A percentile compares a stretch with the other conserved stretches of the same genome.
These are phyloP conservation scores for Sternarchorhynchus goeldii DNA, from an alignment of 2,797 vertebrate species.

Conservation along the genomic window DNA sequence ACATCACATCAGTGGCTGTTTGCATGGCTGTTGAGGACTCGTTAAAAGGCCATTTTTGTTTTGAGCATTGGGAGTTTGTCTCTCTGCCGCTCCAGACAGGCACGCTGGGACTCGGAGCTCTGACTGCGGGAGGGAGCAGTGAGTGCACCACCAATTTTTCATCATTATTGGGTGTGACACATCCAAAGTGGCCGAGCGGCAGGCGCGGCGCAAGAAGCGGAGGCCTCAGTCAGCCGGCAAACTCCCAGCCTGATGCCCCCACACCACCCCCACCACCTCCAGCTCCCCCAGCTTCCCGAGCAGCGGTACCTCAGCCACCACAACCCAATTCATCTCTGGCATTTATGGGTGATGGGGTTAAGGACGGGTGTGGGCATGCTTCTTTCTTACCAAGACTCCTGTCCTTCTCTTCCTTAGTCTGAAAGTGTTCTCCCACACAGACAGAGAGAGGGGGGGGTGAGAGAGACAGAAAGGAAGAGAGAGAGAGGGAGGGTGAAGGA, in stretches of 20 bases:
- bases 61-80: slow-evolving; percentile 63
- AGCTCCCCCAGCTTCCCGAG: too few species aligned
- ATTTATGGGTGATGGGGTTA: slow-evolving; percentile 57
- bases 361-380: slow-evolving; percentile 52
- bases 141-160: slow-evolving; percentile 84
- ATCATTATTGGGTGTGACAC: slow-evolving; percentile 87
- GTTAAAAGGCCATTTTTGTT: slow-evolving; percentile 75
- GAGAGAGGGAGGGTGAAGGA: neutral
- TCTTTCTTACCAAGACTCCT: too few species aligned
- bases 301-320: slow-evolving; percentile 6
- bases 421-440: too few species aligned
- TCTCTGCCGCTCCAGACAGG: slow-evolving; percentile 73
- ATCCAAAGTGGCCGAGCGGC: slow-evolving; percentile 81
- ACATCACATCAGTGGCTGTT: slow-evolving; percentile 64
- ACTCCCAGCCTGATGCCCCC: slow-evolving; percentile 3
- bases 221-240: slow-evolving; percentile 66
- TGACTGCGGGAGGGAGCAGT: slow-evolving; percentile 59
- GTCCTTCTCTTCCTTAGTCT: too few species aligned
- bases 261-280: too few species aligned
- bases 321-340: slow-evolving; percentile 62
- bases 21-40: slow-evolving; percentile 70
- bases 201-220: slow-evolving; percentile 60
- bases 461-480: neutral
- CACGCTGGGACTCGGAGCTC: slow-evolving; percentile 64
- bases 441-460: neutral